A percentile compares a stretch with the other conserved stretches of the same genome.
Conservation (phyloP, 2,888 invertebrate species). For the Torymus tubicola region DNA sequence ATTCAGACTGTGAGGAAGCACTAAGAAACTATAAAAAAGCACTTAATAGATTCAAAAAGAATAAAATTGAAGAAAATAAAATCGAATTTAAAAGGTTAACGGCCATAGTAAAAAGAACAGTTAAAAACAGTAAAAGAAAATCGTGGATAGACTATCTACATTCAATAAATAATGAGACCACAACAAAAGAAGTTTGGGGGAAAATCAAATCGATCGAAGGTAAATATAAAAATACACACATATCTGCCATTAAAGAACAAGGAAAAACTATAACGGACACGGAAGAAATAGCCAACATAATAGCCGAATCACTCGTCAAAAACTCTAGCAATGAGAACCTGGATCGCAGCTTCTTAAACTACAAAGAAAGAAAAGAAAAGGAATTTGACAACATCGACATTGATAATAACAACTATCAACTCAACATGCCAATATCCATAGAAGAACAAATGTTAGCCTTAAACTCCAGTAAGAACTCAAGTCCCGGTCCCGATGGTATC, state of each 20-base stretch:
- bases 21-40: conserved; percentile 51
- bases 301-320: not conserved
- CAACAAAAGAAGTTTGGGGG: not conserved
- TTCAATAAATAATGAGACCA: not conserved
- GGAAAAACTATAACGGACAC: not conserved
- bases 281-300: not conserved
- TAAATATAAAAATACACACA: not conserved
- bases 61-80: conserved; percentile 45
- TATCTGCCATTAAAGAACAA: not conserved
- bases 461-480: conserved; percentile 38
- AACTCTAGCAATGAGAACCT: not conserved
- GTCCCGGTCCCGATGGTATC: conserved; percentile 53
- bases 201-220: conserved; percentile 13
- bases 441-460: not conserved
- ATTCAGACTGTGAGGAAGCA: conserved; percentile 52
- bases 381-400: not conserved
- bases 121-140: conserved; percentile 19
- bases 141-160: not conserved
- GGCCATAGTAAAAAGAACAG: conserved; percentile 50
- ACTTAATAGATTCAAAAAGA: conserved; percentile 53
- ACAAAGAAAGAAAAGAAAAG: not conserved
- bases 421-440: not conserved
- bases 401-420: not conserved
- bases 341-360: not conserved
- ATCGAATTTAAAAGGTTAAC: conserved; percentile 53